These are phyloP conservation scores for Platysternon megacephalum DNA, from an alignment of 2,113 vertebrate genomes.

Conservation along the genomic window DNA sequence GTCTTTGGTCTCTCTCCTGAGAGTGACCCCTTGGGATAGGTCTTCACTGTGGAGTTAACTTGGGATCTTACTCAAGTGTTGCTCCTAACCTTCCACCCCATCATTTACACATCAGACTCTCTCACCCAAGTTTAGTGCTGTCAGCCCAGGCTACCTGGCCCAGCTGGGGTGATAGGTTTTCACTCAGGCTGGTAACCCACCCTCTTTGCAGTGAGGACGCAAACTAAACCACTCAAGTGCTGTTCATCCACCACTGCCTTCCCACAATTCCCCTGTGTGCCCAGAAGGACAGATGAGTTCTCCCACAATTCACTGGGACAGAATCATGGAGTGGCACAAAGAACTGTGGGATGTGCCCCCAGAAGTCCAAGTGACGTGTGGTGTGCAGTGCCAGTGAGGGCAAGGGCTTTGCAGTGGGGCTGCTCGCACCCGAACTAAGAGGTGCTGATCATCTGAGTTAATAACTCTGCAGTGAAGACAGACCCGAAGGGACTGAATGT, in stretches of 20 bases:
- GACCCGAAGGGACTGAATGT: background rate
- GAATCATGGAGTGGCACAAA: background rate
- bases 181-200: background rate
- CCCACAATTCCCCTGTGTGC: background rate
- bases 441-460: background rate
- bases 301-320: background rate
- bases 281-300: background rate
- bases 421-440: background rate
- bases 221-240: background rate
- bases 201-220: background rate
- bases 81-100: too few relatives aligned
- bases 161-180: background rate
- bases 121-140: background rate
- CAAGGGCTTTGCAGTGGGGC: background rate
- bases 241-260: background rate
- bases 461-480: background rate
- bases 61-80: background rate
- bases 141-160: background rate
- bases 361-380: too few relatives aligned
- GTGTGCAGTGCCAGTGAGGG: background rate
- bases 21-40: background rate
- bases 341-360: background rate
- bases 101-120: background rate
- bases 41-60: background rate
- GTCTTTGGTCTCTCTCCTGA: background rate